phyloP scores from a whole-genome alignment of 2,888 invertebrate genomes.

The Tetragnatha montana region DNA sequence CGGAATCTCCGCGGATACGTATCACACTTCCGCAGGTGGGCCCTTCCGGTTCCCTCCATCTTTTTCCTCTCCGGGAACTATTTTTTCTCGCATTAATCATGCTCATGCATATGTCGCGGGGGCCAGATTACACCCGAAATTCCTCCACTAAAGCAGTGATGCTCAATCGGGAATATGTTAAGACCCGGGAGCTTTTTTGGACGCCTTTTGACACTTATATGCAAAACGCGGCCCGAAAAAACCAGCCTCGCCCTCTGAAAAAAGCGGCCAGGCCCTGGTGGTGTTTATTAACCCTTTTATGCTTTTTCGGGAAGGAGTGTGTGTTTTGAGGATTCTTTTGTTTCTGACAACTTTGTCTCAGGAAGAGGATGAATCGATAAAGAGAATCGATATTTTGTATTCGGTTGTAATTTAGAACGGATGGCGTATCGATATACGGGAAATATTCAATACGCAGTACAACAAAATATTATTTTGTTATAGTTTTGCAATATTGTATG shows the following conservation, averaged over 20 bases:
- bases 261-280: slow-evolving; percentile 1
- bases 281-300: slow-evolving; percentile 62
- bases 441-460: no score
- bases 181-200: slow-evolving; percentile 51
- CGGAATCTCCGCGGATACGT: slow-evolving; percentile 71
- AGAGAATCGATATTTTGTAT: neutral
- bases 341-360: neutral
- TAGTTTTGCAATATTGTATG: no score
- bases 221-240: slow-evolving; percentile 59
- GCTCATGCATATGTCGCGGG: slow-evolving; percentile 69
- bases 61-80: slow-evolving; percentile 63
- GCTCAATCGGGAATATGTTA: slow-evolving; percentile 69
- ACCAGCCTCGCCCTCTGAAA: neutral
- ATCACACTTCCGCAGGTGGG: slow-evolving; percentile 72
- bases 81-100: slow-evolving; percentile 71
- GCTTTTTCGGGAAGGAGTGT: neutral
- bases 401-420: neutral
- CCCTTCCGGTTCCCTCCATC: slow-evolving; percentile 68
- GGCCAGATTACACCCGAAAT: slow-evolving; percentile 65
- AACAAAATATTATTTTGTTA: no score
- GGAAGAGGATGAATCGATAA: neutral
- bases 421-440: no score
- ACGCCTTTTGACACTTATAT: slow-evolving; percentile 44
- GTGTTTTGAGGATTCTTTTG: neutral
- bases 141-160: slow-evolving; percentile 66